Conservation (phyloP, 2,797 vertebrate genomes). For the Agapornis canus region DNA sequence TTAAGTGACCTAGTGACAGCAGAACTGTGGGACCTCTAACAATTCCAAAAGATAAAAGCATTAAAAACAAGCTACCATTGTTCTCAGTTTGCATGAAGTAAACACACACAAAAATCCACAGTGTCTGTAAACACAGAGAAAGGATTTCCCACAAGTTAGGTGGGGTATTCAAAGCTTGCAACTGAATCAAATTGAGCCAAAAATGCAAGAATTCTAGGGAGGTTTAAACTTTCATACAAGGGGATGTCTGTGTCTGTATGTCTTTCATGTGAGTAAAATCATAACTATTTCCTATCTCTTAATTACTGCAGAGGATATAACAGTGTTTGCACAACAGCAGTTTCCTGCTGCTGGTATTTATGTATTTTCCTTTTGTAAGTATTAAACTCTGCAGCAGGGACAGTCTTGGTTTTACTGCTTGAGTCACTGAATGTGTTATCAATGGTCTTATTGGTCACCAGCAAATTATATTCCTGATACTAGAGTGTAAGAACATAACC, state of each 20-base stretch:
- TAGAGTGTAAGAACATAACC: neutral
- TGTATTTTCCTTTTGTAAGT: neutral
- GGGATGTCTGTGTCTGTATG: neutral
- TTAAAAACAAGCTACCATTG: constrained; percentile 22
- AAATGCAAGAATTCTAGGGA: neutral
- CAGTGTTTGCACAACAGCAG: neutral
- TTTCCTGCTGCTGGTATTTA: neutral
- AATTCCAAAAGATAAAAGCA: constrained; percentile 46
- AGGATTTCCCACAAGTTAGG: constrained; percentile 47
- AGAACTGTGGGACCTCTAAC: constrained; percentile 4
- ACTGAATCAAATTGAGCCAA: neutral
- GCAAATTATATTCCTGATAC: neutral
- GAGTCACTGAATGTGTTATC: neutral
- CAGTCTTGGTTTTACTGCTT: neutral
- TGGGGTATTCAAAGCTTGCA: constrained; percentile 23
- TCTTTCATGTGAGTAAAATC: neutral
- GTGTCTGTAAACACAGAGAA: constrained; percentile 44
- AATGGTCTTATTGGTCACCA: neutral
- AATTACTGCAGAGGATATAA: neutral
- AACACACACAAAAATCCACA: neutral
- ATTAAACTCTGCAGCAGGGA: neutral
- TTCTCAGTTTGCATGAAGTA: constrained; percentile 14
- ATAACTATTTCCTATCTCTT: neutral
- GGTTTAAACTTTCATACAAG: neutral
- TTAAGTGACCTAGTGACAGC: constrained; percentile 21